phyloP scores from a whole-genome alignment of 2,797 vertebrate genomes.

The Pipistrellus pipistrellus region DNA sequence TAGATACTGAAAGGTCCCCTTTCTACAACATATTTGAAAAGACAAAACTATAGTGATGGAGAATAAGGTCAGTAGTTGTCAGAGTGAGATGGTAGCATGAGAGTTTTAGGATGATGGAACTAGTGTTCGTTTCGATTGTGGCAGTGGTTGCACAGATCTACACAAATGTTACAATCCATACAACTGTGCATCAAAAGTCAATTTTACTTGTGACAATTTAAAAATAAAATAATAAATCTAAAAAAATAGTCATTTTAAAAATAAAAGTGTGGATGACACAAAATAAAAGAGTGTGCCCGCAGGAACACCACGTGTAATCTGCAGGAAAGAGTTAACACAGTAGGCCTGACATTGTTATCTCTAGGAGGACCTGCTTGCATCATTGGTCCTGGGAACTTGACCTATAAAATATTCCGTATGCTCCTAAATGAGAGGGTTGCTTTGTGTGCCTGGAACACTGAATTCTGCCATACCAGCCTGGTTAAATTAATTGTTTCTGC shows the following conservation, averaged over 20 bases:
- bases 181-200: slow-evolving; percentile 22
- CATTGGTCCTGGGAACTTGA: background rate
- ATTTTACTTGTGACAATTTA: slow-evolving; percentile 33
- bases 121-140: slow-evolving; percentile 16
- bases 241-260: background rate
- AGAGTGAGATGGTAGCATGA: background rate
- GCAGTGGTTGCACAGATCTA: background rate
- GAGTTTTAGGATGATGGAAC: background rate
- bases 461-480: background rate
- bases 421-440: slow-evolving; percentile 14
- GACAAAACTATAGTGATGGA: slow-evolving; percentile 44
- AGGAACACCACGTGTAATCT: background rate
- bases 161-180: slow-evolving; percentile 15
- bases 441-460: slow-evolving; percentile 11
- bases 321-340: slow-evolving; percentile 16
- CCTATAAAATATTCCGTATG: background rate
- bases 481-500: slow-evolving; percentile 25
- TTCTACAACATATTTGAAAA: slow-evolving; percentile 55
- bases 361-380: background rate
- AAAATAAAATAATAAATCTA: slow-evolving; percentile 39
- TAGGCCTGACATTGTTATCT: background rate
- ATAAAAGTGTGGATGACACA: slow-evolving; percentile 3
- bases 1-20: background rate
- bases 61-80: slow-evolving; percentile 17
- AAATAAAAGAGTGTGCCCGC: background rate